Evolutionary conservation across 1,140 invertebrate genomes (phyloP).

Genomic region (Scaptodrosophila lebanonensis): DNA sequence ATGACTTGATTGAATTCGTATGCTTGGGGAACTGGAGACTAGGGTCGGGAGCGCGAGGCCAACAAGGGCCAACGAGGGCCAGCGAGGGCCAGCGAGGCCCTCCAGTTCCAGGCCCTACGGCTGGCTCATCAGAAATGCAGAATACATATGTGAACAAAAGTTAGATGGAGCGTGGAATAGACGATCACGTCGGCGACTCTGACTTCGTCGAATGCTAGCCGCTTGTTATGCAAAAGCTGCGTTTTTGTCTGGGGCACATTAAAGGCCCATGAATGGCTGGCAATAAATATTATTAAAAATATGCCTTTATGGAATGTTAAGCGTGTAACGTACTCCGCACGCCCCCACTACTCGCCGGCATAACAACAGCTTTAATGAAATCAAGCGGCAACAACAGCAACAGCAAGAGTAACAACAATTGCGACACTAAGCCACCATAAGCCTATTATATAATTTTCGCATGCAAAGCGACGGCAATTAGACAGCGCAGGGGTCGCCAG

Average conservation of each 20-base stretch:
- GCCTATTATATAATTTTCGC: slow-evolving; percentile 71
- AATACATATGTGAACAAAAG: slow-evolving; percentile 47
- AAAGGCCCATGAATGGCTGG: slow-evolving; percentile 71
- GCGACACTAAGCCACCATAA: slow-evolving; percentile 67
- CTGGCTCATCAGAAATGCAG: slow-evolving; percentile 57
- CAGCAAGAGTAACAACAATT: slow-evolving; percentile 46
- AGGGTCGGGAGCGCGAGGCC: too few species aligned
- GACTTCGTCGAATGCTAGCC: slow-evolving; percentile 17
- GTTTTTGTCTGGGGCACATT: slow-evolving; percentile 74
- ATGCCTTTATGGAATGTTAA: slow-evolving; percentile 71
- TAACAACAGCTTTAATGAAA: slow-evolving; percentile 17
- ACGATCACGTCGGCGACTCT: slow-evolving; percentile 1
- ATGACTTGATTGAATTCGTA: slow-evolving; percentile 63
- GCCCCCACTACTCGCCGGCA: too few species aligned
- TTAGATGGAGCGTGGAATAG: not conserved
- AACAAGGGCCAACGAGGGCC: too few species aligned
- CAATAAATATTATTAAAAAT: slow-evolving; percentile 69
- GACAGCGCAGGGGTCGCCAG: not conserved
- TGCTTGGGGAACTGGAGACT: too few species aligned
- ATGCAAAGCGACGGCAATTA: slow-evolving; percentile 4
- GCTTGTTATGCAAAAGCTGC: slow-evolving; percentile 70
- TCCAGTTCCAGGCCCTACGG: slow-evolving; percentile 5
- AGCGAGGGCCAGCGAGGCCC: too few species aligned
- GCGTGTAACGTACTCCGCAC: too few species aligned
- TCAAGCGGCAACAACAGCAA: slow-evolving; percentile 8